A percentile compares a stretch with the other conserved stretches of the same genome.
These are phyloP conservation scores for Lithobates sylvaticus DNA, from an alignment of 2,797 vertebrate genomes.

Conservation along the genomic window DNA sequence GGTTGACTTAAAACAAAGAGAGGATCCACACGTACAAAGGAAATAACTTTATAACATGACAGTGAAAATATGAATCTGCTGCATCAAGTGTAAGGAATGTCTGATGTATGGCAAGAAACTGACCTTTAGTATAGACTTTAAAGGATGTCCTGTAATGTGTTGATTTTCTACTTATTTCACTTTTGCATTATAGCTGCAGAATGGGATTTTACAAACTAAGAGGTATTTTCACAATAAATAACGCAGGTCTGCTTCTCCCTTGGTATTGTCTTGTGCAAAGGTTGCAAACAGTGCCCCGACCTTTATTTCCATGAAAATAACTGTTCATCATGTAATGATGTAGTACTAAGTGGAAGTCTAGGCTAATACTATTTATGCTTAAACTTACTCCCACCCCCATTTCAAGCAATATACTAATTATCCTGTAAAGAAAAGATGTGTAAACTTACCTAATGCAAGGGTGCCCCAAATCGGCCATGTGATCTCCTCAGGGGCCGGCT, in stretches of 20 bases:
- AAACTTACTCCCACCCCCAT: too few species aligned
- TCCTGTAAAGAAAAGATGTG: too few species aligned
- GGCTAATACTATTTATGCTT: too few species aligned
- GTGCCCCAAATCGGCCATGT: too few species aligned
- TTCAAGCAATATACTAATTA: too few species aligned
- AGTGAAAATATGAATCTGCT: conserved; percentile 38
- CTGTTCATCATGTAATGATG: not conserved
- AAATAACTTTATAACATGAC: conserved; percentile 45
- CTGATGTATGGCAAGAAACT: conserved; percentile 5
- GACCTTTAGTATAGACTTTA: conserved; percentile 22
- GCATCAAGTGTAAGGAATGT: conserved; percentile 1
- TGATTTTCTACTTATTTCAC: conserved; percentile 32
- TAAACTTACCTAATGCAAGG: too few species aligned
- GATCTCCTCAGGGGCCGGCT: too few species aligned
- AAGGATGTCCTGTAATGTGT: conserved; percentile 51
- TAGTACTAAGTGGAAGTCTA: too few species aligned
- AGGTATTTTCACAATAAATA: not conserved
- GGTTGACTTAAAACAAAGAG: conserved; percentile 46
- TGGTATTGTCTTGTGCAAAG: not conserved
- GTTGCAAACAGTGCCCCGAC: not conserved
- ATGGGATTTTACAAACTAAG: not conserved
- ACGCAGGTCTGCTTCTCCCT: not conserved
- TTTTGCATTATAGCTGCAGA: conserved; percentile 1
- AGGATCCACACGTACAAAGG: conserved; percentile 58
- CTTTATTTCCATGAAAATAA: not conserved